Conservation (phyloP, 2,113 vertebrate genomes). For the Macrotis lagotis region DNA sequence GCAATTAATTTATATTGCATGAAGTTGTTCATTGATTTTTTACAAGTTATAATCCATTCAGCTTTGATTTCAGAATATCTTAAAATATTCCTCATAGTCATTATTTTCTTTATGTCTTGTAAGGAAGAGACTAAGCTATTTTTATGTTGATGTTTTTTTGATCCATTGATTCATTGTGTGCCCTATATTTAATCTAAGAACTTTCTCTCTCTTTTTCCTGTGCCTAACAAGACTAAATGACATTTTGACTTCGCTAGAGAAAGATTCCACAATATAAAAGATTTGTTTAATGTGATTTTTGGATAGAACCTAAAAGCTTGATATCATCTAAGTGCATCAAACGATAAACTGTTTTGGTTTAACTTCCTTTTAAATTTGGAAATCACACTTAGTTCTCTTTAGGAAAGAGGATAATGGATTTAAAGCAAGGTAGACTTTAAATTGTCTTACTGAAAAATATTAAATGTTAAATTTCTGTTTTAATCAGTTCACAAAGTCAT, state of each 20-base stretch:
- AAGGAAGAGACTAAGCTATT: not conserved
- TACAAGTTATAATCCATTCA: not conserved
- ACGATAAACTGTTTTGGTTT: not conserved
- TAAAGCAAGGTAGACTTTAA: not conserved
- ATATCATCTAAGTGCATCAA: not conserved
- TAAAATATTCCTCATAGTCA: too few relatives aligned
- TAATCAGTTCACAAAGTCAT: not conserved
- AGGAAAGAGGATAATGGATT: not conserved
- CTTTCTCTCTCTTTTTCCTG: not conserved
- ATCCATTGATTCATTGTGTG: not conserved
- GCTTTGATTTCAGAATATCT: too few relatives aligned
- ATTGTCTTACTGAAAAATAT: not conserved
- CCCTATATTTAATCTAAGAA: not conserved
- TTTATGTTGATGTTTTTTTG: not conserved
- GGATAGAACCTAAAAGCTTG: not conserved
- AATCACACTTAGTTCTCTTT: not conserved
- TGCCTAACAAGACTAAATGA: not conserved
- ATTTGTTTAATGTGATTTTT: not conserved
- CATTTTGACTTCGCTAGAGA: not conserved
- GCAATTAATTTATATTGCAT: not conserved
- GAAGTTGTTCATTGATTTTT: not conserved
- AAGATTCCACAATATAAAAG: not conserved
- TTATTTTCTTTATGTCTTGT: not conserved
- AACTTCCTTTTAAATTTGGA: not conserved
- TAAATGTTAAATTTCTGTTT: not conserved